Percentiles rank a stretch among this genome's conserved stretches.
Evolutionary conservation across 1,140 invertebrate genomes (phyloP).

Genomic region (Dermatophagoides farinae): DNA sequence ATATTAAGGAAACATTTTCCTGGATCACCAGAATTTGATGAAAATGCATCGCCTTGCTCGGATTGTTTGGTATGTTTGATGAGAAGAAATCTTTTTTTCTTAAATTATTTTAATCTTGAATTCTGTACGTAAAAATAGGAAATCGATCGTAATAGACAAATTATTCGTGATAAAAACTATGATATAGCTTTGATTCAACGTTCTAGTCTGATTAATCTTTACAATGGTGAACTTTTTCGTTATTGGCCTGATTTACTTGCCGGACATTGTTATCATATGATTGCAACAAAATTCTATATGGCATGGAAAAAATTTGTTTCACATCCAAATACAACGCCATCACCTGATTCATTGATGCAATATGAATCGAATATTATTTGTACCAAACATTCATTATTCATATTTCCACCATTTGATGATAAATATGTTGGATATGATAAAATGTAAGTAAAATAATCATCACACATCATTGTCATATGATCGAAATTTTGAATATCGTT

Average conservation of each 20-base stretch:
- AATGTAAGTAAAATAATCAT: neutral
- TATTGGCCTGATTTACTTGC: neutral
- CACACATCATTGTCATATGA: neutral
- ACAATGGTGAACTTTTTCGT: neutral
- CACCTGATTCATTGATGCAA: neutral
- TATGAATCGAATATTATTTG: neutral
- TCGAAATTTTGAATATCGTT: neutral
- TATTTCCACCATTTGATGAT: neutral
- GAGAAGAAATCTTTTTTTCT: conserved; percentile 19
- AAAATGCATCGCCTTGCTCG: conserved; percentile 25
- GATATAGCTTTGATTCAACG: neutral
- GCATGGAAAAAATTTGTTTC: neutral
- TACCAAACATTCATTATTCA: neutral
- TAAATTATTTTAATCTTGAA: neutral
- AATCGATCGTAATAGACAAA: neutral
- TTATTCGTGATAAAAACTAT: neutral
- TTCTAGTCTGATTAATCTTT: neutral
- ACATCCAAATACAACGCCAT: neutral
- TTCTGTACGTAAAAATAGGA: neutral
- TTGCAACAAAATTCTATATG: neutral
- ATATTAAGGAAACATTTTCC: conserved; percentile 36
- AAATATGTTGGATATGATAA: conserved; percentile 1
- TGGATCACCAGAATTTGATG: conserved; percentile 28
- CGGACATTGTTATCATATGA: neutral
- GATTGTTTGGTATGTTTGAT: conserved; percentile 27